Conservation (phyloP, 23 tunicate species). For the Oikopleura albicans region DNA sequence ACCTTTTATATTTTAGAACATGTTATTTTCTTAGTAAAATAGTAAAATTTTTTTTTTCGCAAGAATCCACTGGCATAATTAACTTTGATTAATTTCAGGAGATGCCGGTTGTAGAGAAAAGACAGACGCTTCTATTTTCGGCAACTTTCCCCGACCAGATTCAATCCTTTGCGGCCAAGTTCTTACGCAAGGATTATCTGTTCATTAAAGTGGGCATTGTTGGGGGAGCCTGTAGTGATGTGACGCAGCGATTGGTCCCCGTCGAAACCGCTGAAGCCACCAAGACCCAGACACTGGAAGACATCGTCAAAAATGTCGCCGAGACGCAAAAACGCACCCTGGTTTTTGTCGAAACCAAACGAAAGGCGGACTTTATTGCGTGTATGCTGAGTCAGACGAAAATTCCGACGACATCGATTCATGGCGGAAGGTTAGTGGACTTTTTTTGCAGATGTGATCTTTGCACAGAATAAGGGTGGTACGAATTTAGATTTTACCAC, state of each 20-base stretch:
- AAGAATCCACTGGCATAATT: no score
- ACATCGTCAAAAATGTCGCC: slow-evolving; percentile 41
- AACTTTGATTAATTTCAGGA: slow-evolving; percentile 15
- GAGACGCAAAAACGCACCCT: slow-evolving; percentile 50
- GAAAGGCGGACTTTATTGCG: slow-evolving; percentile 91
- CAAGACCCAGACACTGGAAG: slow-evolving; percentile 22
- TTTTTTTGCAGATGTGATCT: no score
- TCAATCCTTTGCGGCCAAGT: slow-evolving; percentile 84
- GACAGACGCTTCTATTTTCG: slow-evolving; percentile 94
- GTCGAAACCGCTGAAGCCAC: background rate
- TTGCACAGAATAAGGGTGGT: no score
- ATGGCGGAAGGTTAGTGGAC: slow-evolving; percentile 67
- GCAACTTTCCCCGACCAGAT: slow-evolving; percentile 94
- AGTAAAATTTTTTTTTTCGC: no score
- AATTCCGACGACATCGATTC: slow-evolving; percentile 85
- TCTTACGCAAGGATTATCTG: slow-evolving; percentile 49
- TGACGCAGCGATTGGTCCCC: slow-evolving; percentile 44
- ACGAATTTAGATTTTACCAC: no score
- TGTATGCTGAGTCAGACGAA: slow-evolving; percentile 51
- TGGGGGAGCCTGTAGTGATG: slow-evolving; percentile 97
- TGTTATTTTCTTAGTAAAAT: no score
- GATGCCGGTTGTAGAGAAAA: slow-evolving; percentile 43
- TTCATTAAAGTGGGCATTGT: slow-evolving; percentile 76
- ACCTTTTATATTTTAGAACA: no score
- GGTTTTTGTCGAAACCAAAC: slow-evolving; percentile 88